Base-by-base conservation (phyloP, 2,797 vertebrate species). In the Sebastes hopkinsi region DNA sequence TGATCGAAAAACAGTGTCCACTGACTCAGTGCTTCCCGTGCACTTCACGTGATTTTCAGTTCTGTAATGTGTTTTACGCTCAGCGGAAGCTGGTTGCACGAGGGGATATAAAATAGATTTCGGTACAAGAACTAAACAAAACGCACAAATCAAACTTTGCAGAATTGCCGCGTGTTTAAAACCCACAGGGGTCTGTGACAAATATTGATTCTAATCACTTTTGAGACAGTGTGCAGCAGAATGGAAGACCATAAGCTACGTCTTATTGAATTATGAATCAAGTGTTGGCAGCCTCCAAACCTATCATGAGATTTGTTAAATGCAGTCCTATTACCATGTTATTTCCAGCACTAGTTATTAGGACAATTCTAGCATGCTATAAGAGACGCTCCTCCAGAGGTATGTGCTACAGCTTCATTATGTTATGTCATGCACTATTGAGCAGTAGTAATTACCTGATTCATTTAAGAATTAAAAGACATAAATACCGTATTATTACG, bases 181-280 rank as follows among this genome's bases (percentile, higher is more conserved):
- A 29, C 30, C 65, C 42, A 56, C 66, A 73, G 69, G 77, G 22
- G 46, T 13, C 34, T 42, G 54, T 50, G 66, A 34, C 50, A 73
- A 52, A 88, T 62, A 66, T 14, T 65, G 72, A 80, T 77, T 83
- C 11, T 13, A 70, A 65, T 67, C 75, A 12, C 67, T 52, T 68
- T 42, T 10, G 16, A 80, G 73, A 42, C 59, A 80, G 34, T 27
- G 58, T 54, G 68, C 64, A 72, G 76, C 20, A 66, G 68, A 42
- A 50, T 11, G 46, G 54, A 69, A 18, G 72, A 76, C 74, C 7
- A 14, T 56, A 16, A 60, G 62, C 42, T 68, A 38, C 14, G 38
- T 67, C 67, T 77, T 60, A 83, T 58, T 70, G 12, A 80, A 76
- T 84, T 78, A 82, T 66, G 46, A 79, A 67, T 8, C 50, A 64